Base-by-base conservation (phyloP, 2,888 invertebrate genomes). In the Drosophila atripex region DNA sequence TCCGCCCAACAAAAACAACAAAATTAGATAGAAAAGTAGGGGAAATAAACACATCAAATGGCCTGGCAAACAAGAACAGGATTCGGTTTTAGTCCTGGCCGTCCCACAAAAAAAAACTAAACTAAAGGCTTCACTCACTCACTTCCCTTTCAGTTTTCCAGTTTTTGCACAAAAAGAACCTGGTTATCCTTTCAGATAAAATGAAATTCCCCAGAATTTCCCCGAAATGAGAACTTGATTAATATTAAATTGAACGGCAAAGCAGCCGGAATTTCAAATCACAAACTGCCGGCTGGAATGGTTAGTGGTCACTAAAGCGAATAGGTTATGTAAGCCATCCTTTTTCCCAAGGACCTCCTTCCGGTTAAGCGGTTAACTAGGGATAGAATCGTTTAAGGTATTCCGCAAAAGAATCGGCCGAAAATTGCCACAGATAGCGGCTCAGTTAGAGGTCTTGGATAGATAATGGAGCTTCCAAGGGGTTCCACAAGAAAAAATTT, bases 31-130 rank as follows among this genome's bases (percentile, higher is more conserved):
- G 28, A 30, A 46, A 63, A 21, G 43, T 18, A 41, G 39, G 38
- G 46, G 32, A 64, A 61, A 59, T 45, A 63, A 63, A 63, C 60
- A 63, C 60, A 59, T 59, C 63, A 61, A 61, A 60, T 57, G 60
- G 60, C 11, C 56, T 61, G 57, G 51, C 35, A 59, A 45, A 63
- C 60, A 60, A 51, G 16, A 8, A 1, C 32, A 18, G 9, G 16
- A 3, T 6, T 14, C 30, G 16, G 30, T 41, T 58, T 9, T 28
- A 28, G n/a, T n/a, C 35, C n/a, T 35, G n/a, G n/a, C 35, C 12
- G n/a, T 35, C 12, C 12, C 39, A n/a, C 39, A 6, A 39, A 39
- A 35, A 12, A 23, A 23, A 23, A 23, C 21, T 4, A 23, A 23
- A 23, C 21, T 18, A 38, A 21, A 18, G 16, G 25, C 25, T 12